These are phyloP conservation scores for Ophioninae sp. DNA, from an alignment of 2,888 invertebrate genomes.

Conservation along the genomic window DNA sequence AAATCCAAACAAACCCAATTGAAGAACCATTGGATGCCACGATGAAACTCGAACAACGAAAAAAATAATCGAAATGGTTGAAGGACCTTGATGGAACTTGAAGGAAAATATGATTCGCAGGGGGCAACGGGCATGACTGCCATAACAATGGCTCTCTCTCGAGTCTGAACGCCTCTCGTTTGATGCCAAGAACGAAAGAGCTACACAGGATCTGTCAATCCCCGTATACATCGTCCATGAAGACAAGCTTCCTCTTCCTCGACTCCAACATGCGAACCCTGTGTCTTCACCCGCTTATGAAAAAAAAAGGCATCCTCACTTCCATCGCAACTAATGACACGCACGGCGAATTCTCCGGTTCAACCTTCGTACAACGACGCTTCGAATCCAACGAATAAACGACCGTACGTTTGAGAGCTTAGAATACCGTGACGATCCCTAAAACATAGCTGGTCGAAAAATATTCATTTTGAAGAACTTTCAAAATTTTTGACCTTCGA, in stretches of 20 bases:
- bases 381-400: slow-evolving; percentile 61
- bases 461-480: too few relatives aligned
- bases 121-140: slow-evolving; percentile 78
- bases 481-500: too few relatives aligned
- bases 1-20: not conserved
- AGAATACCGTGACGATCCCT: too few relatives aligned
- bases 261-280: slow-evolving; percentile 29
- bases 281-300: slow-evolving; percentile 29
- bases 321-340: slow-evolving; percentile 79
- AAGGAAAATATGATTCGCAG: slow-evolving; percentile 68
- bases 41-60: not conserved
- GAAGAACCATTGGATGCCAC: too few relatives aligned
- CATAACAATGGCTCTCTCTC: slow-evolving; percentile 72
- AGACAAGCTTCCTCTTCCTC: slow-evolving; percentile 74
- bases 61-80: slow-evolving; percentile 44
- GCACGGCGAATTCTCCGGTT: slow-evolving; percentile 72
- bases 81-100: slow-evolving; percentile 52
- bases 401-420: too few relatives aligned
- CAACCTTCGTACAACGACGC: slow-evolving; percentile 36
- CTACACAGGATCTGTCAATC: slow-evolving; percentile 79
- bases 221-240: slow-evolving; percentile 77
- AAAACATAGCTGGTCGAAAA: too few relatives aligned
- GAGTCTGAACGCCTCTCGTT: slow-evolving; percentile 41
- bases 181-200: slow-evolving; percentile 34
- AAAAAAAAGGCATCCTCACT: slow-evolving; percentile 74